A percentile compares a stretch with the other conserved stretches of the same genome.
These are phyloP conservation scores for Boleophthalmus pectinirostris DNA, from an alignment of 2,113 vertebrate species.

Conservation along the genomic window DNA sequence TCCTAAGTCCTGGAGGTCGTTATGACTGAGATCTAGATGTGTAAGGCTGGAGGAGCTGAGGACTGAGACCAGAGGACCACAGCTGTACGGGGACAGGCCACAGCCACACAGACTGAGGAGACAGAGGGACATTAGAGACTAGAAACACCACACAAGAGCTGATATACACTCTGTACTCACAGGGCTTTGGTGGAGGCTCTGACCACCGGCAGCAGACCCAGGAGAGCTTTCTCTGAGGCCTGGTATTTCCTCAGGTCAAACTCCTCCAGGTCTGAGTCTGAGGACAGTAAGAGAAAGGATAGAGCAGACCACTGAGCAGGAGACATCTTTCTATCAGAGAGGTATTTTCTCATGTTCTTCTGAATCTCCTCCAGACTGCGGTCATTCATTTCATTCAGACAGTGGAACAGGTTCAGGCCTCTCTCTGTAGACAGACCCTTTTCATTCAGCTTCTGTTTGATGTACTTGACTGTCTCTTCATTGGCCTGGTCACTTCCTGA, in stretches of 20 bases:
- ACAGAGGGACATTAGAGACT: not conserved
- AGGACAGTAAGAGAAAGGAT: conserved; percentile 30
- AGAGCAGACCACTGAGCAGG: conserved; percentile 30
- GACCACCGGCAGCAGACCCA: conserved; percentile 43
- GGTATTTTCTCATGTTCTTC: too few species aligned
- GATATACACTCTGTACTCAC: too few species aligned
- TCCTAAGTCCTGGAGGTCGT: not conserved
- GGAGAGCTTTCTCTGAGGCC: conserved; percentile 34
- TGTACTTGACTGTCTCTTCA: too few species aligned
- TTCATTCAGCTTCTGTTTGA: too few species aligned
- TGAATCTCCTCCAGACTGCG: too few species aligned
- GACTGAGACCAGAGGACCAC: not conserved
- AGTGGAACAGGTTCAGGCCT: too few species aligned
- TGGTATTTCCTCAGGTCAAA: too few species aligned
- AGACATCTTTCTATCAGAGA: not conserved
- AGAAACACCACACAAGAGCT: not conserved
- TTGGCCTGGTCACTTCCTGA: too few species aligned
- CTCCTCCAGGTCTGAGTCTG: conserved; percentile 9
- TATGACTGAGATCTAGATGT: not conserved
- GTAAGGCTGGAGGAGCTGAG: not conserved
- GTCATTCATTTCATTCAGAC: not conserved
- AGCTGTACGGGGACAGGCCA: not conserved
- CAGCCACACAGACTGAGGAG: not conserved
- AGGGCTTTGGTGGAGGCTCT: conserved; percentile 29
- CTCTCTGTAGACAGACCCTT: too few species aligned